Base-by-base conservation (phyloP, 92 coral and sea anemone genomes). In the Actinostola sp. region DNA sequence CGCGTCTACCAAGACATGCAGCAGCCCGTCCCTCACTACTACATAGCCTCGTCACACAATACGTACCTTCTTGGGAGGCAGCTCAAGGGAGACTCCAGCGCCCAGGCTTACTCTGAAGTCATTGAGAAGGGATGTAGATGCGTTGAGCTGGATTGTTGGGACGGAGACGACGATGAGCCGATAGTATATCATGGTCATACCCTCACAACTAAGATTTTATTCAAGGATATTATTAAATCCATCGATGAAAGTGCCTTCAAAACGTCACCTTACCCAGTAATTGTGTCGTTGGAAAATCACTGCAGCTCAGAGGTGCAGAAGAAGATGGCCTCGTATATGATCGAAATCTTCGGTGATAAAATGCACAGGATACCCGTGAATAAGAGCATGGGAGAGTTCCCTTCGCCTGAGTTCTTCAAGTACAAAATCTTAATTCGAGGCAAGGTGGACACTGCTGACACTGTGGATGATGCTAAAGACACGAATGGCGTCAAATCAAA, bases 111-210 rank as follows among this genome's bases (percentile, higher is more conserved):
- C 71, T 71, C 61, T 17, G 84, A 86, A 19, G 97, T 97, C 9
- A 66, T 94, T 24, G 84, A 79, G 61, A 88, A 79, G 36, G 98
- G 98, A 0, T 88, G 97, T 32, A 94, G 98, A 20, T 94, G 98
- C 41, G 98, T 94, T 14, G 98, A 94, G 84, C 72, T 94, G 44
- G 98, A 94, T 68, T 94, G 98, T 50, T 94, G 98, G 98, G 95
- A 94, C 54, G 98, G 98, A 0, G 96, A 83, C 29, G 67, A 81
- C 27, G 88, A 62, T 2, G 98, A 94, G 50, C 98, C 98, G 21
- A 86, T 94, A 1, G 89, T 94, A 10, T 94, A 88, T 51, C 98
- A 94, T 58, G 98, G 98, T 14, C 92, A 91, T 54, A 94, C 98
- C 2, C 75, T 94, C 42, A 92, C 97, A 16, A 85, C 91, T 16